Conservation (phyloP, 2,113 vertebrate genomes). For the Scolopax mira region DNA sequence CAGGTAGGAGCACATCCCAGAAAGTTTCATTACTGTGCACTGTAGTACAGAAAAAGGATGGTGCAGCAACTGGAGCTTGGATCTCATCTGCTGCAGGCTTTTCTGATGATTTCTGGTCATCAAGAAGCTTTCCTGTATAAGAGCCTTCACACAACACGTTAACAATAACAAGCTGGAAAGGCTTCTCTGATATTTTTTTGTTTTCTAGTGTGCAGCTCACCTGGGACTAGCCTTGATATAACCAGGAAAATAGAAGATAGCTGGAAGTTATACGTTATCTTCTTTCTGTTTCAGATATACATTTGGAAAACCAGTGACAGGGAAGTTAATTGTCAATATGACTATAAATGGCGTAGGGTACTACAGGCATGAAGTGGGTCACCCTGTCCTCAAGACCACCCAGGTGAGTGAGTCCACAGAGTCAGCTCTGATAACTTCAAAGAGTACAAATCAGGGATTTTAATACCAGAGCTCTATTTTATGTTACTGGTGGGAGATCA, state of each 20-base stretch:
- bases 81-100: background rate
- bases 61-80: background rate
- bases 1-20: constrained; percentile 68
- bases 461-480: background rate
- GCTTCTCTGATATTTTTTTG: background rate
- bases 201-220: background rate
- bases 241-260: background rate
- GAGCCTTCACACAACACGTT: background rate
- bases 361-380: constrained; percentile 90
- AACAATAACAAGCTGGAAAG: background rate
- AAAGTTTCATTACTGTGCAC: background rate
- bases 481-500: background rate
- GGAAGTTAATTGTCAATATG: constrained; percentile 88
- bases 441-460: no score
- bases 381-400: constrained; percentile 84
- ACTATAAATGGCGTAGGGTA: constrained; percentile 92
- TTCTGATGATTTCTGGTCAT: background rate
- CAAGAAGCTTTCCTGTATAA: background rate
- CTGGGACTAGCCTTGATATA: background rate
- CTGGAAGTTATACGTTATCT: background rate
- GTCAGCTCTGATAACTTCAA: background rate
- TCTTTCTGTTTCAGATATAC: constrained; percentile 80
- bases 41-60: background rate
- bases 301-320: constrained; percentile 89
- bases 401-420: constrained; percentile 76